Percentiles rank a stretch among this genome's conserved stretches.
phyloP scores from a whole-genome alignment of 2,797 vertebrate species.

The Spheniscus humboldti region DNA sequence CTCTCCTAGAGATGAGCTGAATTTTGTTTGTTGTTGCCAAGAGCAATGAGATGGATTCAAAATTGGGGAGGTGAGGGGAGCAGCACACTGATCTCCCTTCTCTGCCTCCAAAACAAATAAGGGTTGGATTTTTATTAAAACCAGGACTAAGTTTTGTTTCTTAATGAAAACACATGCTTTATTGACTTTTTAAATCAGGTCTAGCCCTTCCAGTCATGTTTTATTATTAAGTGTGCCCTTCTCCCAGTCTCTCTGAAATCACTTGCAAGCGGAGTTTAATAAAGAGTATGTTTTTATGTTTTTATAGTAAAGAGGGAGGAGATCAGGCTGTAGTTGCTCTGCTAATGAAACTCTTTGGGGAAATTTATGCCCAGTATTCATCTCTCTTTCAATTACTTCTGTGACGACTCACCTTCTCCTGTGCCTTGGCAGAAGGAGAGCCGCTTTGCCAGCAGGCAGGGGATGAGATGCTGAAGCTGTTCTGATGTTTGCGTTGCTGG shows the following conservation, averaged over 20 bases:
- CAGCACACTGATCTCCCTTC: not conserved
- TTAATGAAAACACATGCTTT: conserved; percentile 22
- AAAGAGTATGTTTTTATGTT: conserved; percentile 25
- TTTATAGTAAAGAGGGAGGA: conserved; percentile 20
- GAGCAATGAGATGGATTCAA: not conserved
- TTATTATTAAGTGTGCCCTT: conserved; percentile 10
- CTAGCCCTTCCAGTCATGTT: conserved; percentile 39
- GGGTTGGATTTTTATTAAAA: conserved; percentile 52
- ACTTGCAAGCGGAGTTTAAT: conserved; percentile 27
- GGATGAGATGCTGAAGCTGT: not conserved
- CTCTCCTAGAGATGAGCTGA: not conserved
- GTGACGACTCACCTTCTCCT: accelerated
- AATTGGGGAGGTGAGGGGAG: not conserved
- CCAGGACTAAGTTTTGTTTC: not conserved
- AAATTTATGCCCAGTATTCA: not conserved
- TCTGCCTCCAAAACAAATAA: conserved; percentile 39
- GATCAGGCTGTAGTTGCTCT: not conserved
- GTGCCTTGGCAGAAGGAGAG: not conserved
- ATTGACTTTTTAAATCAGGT: conserved; percentile 33
- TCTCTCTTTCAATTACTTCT: not conserved
- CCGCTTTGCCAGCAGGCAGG: not conserved
- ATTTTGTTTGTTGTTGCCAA: not conserved
- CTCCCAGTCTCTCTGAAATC: conserved; percentile 4
- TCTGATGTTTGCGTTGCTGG: not conserved
- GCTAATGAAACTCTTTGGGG: not conserved